phyloP scores from a whole-genome alignment of 2,888 invertebrate species.

The Melanostoma mellinum region DNA sequence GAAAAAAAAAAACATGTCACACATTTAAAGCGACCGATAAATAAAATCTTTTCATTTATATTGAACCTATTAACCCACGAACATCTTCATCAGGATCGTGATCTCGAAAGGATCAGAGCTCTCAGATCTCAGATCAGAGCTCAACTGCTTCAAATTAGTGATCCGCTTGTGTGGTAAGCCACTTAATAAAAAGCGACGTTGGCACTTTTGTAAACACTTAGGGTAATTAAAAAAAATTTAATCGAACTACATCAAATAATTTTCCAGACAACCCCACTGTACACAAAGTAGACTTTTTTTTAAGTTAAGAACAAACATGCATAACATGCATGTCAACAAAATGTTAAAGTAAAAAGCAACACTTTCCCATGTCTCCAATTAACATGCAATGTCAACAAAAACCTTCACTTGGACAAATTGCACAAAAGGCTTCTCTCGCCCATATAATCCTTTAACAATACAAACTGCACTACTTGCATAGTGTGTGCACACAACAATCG shows the following conservation, averaged over 20 bases:
- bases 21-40: too few relatives aligned
- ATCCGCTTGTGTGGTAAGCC: too few relatives aligned
- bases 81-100: too few relatives aligned
- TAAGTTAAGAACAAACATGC: not conserved
- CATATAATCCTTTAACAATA: constrained; percentile 23
- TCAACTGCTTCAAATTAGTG: too few relatives aligned
- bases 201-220: not conserved
- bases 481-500: constrained; percentile 33
- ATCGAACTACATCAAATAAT: not conserved
- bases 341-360: constrained; percentile 6
- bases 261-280: not conserved
- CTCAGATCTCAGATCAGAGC: too few relatives aligned
- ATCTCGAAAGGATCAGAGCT: too few relatives aligned
- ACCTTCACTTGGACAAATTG: constrained; percentile 49
- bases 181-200: too few relatives aligned
- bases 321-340: not conserved
- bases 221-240: not conserved
- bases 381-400: constrained; percentile 65
- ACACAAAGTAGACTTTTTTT: not conserved
- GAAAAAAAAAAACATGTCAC: too few relatives aligned
- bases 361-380: constrained; percentile 61
- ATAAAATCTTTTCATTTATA: too few relatives aligned
- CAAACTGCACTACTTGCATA: constrained; percentile 16
- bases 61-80: too few relatives aligned
- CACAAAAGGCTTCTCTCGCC: constrained; percentile 52